Evolutionary conservation across 2,797 vertebrate species (phyloP).

Genomic region (Rallus crepitans): DNA sequence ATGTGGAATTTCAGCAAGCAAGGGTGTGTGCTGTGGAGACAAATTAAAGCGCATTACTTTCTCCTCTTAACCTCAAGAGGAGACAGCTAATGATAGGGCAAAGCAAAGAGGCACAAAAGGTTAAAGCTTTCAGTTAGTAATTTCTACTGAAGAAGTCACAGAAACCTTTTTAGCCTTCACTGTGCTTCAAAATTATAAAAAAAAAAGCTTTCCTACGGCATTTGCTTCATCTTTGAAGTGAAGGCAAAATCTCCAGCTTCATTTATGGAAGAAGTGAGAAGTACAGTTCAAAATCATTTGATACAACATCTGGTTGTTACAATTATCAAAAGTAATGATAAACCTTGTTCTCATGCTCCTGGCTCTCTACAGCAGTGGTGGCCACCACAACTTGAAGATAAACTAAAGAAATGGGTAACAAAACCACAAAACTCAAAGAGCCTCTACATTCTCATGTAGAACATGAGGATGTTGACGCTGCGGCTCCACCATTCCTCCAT

Average conservation of each 20-base stretch:
- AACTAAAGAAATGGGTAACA: not conserved
- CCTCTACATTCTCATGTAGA: not conserved
- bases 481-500: not conserved
- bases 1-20: not conserved
- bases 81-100: not conserved
- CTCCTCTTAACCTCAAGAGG: not conserved
- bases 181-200: not conserved
- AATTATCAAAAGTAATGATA: not conserved
- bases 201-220: not conserved
- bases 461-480: rapidly evolving
- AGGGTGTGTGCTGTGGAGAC: not conserved
- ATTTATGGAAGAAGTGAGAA: not conserved
- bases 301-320: not conserved
- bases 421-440: not conserved
- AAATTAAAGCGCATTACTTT: not conserved
- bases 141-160: not conserved
- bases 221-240: not conserved
- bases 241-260: not conserved
- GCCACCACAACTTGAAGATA: not conserved
- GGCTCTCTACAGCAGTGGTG: not conserved
- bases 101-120: not conserved
- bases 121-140: not conserved
- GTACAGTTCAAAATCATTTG: not conserved
- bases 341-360: not conserved
- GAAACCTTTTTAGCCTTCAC: not conserved